Percentiles rank a stretch among this genome's conserved stretches.
phyloP scores from a whole-genome alignment of 2,888 invertebrate genomes.

The Ormia ochracea region DNA sequence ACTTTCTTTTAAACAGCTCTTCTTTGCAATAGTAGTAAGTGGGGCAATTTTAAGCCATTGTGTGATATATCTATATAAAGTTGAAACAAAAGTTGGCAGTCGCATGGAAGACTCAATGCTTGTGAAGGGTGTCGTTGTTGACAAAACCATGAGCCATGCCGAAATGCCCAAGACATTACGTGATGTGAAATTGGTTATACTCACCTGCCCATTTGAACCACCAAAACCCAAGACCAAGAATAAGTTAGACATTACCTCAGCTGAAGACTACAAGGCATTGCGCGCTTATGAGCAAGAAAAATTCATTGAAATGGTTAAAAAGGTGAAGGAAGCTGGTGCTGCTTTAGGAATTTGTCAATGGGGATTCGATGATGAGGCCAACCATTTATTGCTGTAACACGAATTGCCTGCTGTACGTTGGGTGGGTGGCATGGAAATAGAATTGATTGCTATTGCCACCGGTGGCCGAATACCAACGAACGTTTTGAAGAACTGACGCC shows the following conservation, averaged over 20 bases:
- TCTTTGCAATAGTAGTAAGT: no score
- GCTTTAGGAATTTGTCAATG: slow-evolving; percentile 99
- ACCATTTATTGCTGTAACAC: slow-evolving; percentile 94
- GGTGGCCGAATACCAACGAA: slow-evolving; percentile 98
- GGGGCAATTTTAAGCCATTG: no score
- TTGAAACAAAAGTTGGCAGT: slow-evolving; percentile 98
- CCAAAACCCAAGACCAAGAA: slow-evolving; percentile 99
- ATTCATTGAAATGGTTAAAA: slow-evolving; percentile 92
- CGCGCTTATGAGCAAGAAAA: slow-evolving; percentile 96
- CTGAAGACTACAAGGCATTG: slow-evolving; percentile 95
- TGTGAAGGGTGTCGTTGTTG: slow-evolving; percentile 97
- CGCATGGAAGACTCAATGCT: slow-evolving; percentile 97
- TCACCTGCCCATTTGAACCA: slow-evolving; percentile 99
- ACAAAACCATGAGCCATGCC: slow-evolving; percentile 99
- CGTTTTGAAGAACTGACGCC: slow-evolving; percentile 95
- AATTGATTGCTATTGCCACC: slow-evolving; percentile 98
- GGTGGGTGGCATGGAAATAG: slow-evolving; percentile 99
- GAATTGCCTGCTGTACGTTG: slow-evolving; percentile 97
- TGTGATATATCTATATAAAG: no score
- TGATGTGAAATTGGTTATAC: slow-evolving; percentile 95
- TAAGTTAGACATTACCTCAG: slow-evolving; percentile 97
- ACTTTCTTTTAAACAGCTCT: no score
- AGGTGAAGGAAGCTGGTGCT: slow-evolving; percentile 91
- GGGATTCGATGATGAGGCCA: slow-evolving; percentile 99
- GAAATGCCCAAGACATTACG: slow-evolving; percentile 97